These are phyloP conservation scores for Pterocles burchelli DNA, from an alignment of 2,113 vertebrate genomes.

Conservation along the genomic window DNA sequence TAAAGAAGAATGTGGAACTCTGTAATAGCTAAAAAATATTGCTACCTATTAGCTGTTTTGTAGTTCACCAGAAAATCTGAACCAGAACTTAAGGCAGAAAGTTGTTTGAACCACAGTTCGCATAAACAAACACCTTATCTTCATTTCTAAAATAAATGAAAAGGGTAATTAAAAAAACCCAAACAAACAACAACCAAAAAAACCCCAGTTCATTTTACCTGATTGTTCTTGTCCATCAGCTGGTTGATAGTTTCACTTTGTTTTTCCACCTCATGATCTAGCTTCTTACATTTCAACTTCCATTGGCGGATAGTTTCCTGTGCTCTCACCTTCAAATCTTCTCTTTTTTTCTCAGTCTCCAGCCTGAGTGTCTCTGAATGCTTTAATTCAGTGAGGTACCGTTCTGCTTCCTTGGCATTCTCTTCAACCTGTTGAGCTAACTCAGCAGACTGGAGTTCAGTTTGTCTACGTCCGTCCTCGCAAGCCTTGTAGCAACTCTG, in stretches of 20 bases:
- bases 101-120: background rate
- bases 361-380: slow-evolving; percentile 80
- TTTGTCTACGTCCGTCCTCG: slow-evolving; percentile 67
- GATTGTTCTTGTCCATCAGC: slow-evolving; percentile 75
- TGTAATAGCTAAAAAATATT: background rate
- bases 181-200: too few relatives aligned
- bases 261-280: slow-evolving; percentile 83
- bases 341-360: slow-evolving; percentile 81
- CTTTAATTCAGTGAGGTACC: slow-evolving; percentile 71
- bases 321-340: slow-evolving; percentile 87
- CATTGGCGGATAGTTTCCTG: slow-evolving; percentile 88
- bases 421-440: slow-evolving; percentile 77
- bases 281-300: slow-evolving; percentile 87
- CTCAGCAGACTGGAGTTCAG: slow-evolving; percentile 71
- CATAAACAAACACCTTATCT: background rate
- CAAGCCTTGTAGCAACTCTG: slow-evolving; percentile 80
- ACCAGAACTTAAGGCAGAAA: background rate
- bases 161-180: background rate
- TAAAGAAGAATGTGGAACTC: background rate
- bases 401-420: slow-evolving; percentile 74
- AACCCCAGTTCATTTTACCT: slow-evolving; percentile 70
- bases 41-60: background rate
- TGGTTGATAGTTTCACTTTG: slow-evolving; percentile 65
- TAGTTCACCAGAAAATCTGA: background rate
- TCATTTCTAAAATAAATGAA: background rate